phyloP scores from a whole-genome alignment of 1,140 invertebrate genomes.

The Alviniconcha marisindica region DNA sequence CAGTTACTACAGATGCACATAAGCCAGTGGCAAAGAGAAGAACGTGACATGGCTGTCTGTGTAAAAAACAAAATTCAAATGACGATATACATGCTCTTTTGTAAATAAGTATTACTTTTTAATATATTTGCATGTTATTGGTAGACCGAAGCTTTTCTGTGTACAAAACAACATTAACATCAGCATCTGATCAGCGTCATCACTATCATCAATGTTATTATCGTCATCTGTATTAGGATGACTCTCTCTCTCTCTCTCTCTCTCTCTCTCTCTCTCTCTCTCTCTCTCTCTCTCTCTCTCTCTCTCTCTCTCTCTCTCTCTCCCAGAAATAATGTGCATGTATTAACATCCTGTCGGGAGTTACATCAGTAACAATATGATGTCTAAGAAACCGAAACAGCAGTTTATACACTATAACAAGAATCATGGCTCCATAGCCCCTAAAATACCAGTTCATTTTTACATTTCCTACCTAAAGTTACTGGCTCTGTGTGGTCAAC shows the following conservation, averaged over 20 bases:
- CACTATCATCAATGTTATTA: not conserved
- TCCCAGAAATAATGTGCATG: not conserved
- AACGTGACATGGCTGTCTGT: too few species aligned
- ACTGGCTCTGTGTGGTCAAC: not conserved
- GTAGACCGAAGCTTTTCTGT: not conserved
- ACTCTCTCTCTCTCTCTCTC: slow-evolving; percentile 15
- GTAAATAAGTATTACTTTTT: too few species aligned
- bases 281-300: slow-evolving; percentile 20
- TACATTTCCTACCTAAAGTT: not conserved
- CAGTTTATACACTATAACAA: not conserved
- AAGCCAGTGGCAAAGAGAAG: too few species aligned
- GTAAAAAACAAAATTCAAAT: too few species aligned
- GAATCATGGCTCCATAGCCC: not conserved
- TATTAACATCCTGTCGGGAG: too few species aligned
- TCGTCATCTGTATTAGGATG: not conserved
- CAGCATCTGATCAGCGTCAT: not conserved
- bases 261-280: slow-evolving; percentile 26
- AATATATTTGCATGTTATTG: too few species aligned
- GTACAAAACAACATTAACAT: not conserved
- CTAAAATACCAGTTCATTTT: too few species aligned
- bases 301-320: too few species aligned
- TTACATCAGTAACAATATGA: too few species aligned
- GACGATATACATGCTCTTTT: too few species aligned
- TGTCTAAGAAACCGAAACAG: too few species aligned
- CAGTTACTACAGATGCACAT: too few species aligned